These are phyloP conservation scores for Malurus cyaneus DNA, from an alignment of 2,113 vertebrate species.

Conservation along the genomic window DNA sequence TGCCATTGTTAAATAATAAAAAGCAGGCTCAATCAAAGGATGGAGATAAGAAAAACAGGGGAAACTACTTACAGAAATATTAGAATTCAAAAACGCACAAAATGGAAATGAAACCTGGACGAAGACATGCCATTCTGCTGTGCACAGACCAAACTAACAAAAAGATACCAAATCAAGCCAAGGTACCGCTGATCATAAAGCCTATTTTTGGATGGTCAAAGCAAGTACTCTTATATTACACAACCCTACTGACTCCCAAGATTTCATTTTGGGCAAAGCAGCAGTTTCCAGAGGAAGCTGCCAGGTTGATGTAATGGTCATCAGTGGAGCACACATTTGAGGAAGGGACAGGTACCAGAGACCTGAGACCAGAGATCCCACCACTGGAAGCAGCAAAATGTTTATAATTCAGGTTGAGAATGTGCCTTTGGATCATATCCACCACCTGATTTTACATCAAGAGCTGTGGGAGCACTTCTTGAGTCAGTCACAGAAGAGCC, in stretches of 20 bases:
- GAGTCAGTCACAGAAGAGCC: neutral
- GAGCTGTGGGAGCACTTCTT: neutral
- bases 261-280: neutral
- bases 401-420: neutral
- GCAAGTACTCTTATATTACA: neutral
- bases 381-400: rapidly evolving
- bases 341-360: neutral
- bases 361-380: neutral
- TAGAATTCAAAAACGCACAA: neutral
- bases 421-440: rapidly evolving
- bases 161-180: neutral
- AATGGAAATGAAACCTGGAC: neutral
- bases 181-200: neutral
- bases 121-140: neutral
- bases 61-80: neutral
- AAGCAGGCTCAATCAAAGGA: neutral
- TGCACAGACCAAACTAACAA: neutral
- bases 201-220: neutral
- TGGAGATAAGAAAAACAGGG: neutral
- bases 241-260: neutral
- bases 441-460: neutral
- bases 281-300: neutral
- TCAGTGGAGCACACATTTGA: neutral
- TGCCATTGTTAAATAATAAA: neutral
- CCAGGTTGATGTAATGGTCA: neutral